phyloP scores from a whole-genome alignment of 2,113 vertebrate genomes.

The Menidia beryllina region DNA sequence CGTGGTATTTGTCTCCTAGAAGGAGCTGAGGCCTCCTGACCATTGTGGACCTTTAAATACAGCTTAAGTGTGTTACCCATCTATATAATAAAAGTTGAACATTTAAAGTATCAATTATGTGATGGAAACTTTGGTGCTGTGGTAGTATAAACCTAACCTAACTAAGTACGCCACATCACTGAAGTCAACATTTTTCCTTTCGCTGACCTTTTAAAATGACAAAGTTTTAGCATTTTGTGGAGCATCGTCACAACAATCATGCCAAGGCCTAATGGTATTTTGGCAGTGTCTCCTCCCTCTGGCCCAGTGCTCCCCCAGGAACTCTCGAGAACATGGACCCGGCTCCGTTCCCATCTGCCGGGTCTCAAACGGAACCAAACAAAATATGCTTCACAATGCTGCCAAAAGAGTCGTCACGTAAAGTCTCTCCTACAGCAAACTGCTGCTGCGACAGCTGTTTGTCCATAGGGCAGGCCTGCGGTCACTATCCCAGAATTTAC shows the following conservation, averaged over 20 bases:
- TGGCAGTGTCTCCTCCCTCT: slow-evolving; percentile 59
- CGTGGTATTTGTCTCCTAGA: not conserved
- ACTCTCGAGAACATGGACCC: slow-evolving; percentile 73
- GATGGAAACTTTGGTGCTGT: slow-evolving; percentile 1
- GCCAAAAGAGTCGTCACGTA: slow-evolving; percentile 47
- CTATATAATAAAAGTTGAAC: not conserved
- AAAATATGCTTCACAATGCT: slow-evolving; percentile 48
- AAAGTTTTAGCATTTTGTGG: not conserved
- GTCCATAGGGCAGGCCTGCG: slow-evolving; percentile 39
- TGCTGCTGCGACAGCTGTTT: slow-evolving; percentile 55
- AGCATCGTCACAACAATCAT: slow-evolving; percentile 11
- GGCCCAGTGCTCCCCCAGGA: slow-evolving; percentile 65
- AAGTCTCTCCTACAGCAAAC: slow-evolving; percentile 36
- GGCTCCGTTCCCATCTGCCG: slow-evolving; percentile 82
- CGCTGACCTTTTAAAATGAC: slow-evolving; percentile 18
- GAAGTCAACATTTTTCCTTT: slow-evolving; percentile 20
- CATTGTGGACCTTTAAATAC: slow-evolving; percentile 18
- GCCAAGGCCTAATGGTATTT: slow-evolving; percentile 55
- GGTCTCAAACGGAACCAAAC: slow-evolving; percentile 74
- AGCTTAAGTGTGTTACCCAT: not conserved
- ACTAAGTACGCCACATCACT: slow-evolving; percentile 11
- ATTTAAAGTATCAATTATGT: not conserved
- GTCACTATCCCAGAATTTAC: slow-evolving; percentile 58
- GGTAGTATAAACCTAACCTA: slow-evolving; percentile 14
- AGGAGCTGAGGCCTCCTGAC: not conserved